phyloP scores from a whole-genome alignment of 2,888 invertebrate genomes.

The Nowickia ferox region DNA sequence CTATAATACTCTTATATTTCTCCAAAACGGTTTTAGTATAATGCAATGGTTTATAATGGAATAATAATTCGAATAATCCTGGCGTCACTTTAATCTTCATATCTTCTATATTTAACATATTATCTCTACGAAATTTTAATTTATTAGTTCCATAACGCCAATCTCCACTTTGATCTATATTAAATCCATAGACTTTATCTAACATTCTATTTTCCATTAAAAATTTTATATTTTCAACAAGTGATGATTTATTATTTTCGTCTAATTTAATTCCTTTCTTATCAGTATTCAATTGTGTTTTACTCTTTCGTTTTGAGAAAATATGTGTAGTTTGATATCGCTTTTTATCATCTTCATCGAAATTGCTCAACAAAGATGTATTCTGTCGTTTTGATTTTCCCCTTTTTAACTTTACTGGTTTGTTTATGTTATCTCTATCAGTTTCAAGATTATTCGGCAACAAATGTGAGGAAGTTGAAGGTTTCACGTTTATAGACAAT shows the following conservation, averaged over 20 bases:
- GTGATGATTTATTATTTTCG: too few relatives aligned
- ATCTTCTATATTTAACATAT: neutral
- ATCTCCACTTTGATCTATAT: conserved; percentile 3
- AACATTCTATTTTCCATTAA: neutral
- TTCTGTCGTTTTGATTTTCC: conserved; percentile 17
- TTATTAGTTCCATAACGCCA: conserved; percentile 32
- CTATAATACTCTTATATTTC: conserved; percentile 51
- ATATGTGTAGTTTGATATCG: conserved; percentile 15
- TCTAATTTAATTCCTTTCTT: conserved; percentile 2
- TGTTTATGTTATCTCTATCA: neutral
- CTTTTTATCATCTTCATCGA: too few relatives aligned
- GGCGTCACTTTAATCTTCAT: neutral
- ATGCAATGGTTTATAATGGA: neutral
- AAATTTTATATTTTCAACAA: too few relatives aligned
- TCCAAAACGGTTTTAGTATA: conserved; percentile 24
- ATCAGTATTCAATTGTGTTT: neutral
- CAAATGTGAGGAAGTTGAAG: conserved; percentile 3
- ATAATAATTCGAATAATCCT: neutral
- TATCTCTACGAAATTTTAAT: conserved; percentile 30
- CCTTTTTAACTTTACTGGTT: neutral
- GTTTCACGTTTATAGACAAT: neutral
- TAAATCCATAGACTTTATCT: conserved; percentile 37
- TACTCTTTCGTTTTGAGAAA: conserved; percentile 12
- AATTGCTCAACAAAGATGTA: neutral
- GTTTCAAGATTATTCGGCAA: neutral